Evolutionary conservation across 2,113 vertebrate species (phyloP).

Genomic region (Cranoglanis bouderius): DNA sequence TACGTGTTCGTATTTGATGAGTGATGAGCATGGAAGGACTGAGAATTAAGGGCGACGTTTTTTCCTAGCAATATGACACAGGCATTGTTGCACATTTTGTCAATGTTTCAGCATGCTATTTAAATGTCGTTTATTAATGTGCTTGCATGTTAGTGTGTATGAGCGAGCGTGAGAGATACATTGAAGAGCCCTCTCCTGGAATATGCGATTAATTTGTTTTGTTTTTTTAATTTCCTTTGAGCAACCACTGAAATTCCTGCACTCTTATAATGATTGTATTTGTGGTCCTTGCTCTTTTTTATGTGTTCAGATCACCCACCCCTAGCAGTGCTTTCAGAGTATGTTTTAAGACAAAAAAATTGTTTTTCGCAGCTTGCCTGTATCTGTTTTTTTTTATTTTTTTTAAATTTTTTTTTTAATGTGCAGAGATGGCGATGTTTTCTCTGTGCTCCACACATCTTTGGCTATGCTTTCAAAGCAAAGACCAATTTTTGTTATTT

Average conservation of each 20-base stretch:
- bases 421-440: conserved; percentile 62
- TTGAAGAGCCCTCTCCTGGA: neutral
- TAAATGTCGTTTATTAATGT: conserved; percentile 19
- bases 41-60: neutral
- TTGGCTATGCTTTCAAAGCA: conserved; percentile 66
- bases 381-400: conserved; percentile 45
- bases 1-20: neutral
- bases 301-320: neutral
- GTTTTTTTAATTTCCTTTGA: neutral
- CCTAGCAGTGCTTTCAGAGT: neutral
- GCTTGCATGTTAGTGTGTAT: conserved; percentile 8
- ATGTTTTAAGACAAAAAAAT: conserved; percentile 17
- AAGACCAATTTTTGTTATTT: conserved; percentile 60
- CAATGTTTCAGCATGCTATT: conserved; percentile 45
- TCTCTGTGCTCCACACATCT: conserved; percentile 43
- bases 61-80: conserved; percentile 40
- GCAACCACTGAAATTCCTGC: neutral
- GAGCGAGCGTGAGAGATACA: neutral
- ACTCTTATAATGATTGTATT: conserved; percentile 16
- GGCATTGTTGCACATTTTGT: conserved; percentile 32
- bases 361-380: conserved; percentile 44
- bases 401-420: conserved; percentile 25
- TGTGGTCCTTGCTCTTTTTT: neutral
- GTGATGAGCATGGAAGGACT: neutral
- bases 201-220: neutral